These are phyloP conservation scores for Simalia tracyae DNA, from an alignment of 2,797 vertebrate genomes.

Conservation along the genomic window DNA sequence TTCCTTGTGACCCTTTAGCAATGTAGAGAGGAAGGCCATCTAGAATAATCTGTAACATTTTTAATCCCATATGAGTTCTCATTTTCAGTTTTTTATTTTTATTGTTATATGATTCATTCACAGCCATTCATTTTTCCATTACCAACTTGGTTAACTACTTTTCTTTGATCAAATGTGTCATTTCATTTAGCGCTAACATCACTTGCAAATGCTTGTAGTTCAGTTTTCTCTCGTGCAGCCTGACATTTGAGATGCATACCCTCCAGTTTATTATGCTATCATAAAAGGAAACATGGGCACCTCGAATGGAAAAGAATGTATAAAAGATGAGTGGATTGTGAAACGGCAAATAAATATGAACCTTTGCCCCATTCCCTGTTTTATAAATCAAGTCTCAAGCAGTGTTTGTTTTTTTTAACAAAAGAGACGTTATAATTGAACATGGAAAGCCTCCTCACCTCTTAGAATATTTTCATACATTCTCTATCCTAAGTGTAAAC, in stretches of 20 bases:
- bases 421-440: neutral
- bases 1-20: neutral
- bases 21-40: neutral
- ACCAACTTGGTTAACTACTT: neutral
- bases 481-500: neutral
- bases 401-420: neutral
- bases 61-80: slow-evolving; percentile 11
- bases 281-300: neutral
- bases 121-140: accelerated
- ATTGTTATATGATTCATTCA: neutral
- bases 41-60: neutral
- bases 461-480: neutral
- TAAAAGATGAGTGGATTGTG: neutral
- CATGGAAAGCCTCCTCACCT: neutral
- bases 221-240: neutral
- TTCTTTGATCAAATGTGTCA: neutral
- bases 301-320: neutral
- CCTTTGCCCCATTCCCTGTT: neutral
- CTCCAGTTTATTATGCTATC: slow-evolving; percentile 5
- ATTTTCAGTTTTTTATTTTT: slow-evolving; percentile 15
- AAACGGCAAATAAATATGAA: slow-evolving; percentile 11
- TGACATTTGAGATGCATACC: neutral
- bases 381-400: neutral
- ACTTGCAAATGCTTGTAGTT: neutral
- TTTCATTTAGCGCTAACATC: neutral